Base-by-base conservation (phyloP, 2,113 vertebrate genomes). In the Myotis lucifugus region DNA sequence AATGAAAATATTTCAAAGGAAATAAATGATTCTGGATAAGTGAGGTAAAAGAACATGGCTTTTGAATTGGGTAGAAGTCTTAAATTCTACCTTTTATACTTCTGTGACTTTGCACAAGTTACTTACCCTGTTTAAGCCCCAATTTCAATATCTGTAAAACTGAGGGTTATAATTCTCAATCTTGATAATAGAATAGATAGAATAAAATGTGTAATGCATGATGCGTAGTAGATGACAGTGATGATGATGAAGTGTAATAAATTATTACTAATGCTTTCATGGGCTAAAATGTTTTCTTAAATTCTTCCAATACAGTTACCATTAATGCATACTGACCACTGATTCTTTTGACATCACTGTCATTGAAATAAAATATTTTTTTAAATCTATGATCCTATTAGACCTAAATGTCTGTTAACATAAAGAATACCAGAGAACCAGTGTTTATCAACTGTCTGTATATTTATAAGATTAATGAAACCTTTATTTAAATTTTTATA, bases 1-100 rank as follows among this genome's bases (percentile, higher is more conserved):
- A 93, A 81, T 91, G 42, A 83, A 77, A 83, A 14, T 85, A 66
- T 91, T 91, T 81, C 11, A 34, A 67, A 94, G 48, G 19, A 92
- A 18, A 64, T 29, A 91, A 56, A 27, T 81, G 56, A 67, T 85
- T 61, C 66, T 85, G 78, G 40, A 90, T 23, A 85, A 54, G 17
- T 93, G 52, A 11, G n/a, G 50, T 66, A 34, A 66, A 85, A 46
- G 40, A 87, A 27, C 14, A 72, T 73, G 42, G n/a, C 29, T 85
- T 94, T 95, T 79, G 23, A 95, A 66, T 89, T 23, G 81, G 3
- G 15, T 46, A 67, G 42, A 11, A 61, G 4, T 23, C 48, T 94
- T 82, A 70, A 37, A 77, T 85, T 86, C 34, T 54, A 93, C 29
- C 9, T 85, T 85, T 61, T 76, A 27, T 59, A 25, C 18, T 67